Percentiles rank a stretch among this genome's conserved stretches.
phyloP scores from a whole-genome alignment of 2,797 vertebrate genomes.

The Cheirogaleus major region DNA sequence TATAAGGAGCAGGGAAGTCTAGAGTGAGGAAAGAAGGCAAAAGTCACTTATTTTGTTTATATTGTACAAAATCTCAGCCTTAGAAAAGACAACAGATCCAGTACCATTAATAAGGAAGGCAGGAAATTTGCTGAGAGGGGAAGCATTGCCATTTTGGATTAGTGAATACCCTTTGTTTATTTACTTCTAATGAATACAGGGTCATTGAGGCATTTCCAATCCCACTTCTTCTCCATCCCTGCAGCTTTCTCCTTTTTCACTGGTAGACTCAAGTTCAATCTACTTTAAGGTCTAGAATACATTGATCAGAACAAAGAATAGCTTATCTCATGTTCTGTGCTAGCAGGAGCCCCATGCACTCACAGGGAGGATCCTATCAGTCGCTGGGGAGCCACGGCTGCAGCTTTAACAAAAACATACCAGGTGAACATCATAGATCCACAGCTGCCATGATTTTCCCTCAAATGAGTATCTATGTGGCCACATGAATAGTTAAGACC shows the following conservation, averaged over 20 bases:
- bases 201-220: not conserved
- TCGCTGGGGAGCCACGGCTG: not conserved
- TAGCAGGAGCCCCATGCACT: not conserved
- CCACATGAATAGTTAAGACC: not conserved
- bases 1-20: not conserved
- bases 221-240: not conserved
- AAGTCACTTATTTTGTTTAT: not conserved
- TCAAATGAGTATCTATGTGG: not conserved
- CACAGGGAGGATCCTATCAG: not conserved
- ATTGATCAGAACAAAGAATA: slow-evolving; percentile 16
- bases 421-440: not conserved
- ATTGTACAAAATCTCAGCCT: not conserved
- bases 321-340: not conserved
- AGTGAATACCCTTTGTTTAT: slow-evolving; percentile 21
- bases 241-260: not conserved
- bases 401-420: not conserved
- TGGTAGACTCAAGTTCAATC: not conserved
- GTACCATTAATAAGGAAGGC: not conserved
- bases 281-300: not conserved
- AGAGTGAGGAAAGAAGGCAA: not conserved
- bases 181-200: not conserved
- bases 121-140: not conserved
- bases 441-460: not conserved
- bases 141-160: not conserved
- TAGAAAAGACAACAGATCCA: not conserved